Conservation (phyloP, 1,140 invertebrate genomes). For the Heliconius nattereri region DNA sequence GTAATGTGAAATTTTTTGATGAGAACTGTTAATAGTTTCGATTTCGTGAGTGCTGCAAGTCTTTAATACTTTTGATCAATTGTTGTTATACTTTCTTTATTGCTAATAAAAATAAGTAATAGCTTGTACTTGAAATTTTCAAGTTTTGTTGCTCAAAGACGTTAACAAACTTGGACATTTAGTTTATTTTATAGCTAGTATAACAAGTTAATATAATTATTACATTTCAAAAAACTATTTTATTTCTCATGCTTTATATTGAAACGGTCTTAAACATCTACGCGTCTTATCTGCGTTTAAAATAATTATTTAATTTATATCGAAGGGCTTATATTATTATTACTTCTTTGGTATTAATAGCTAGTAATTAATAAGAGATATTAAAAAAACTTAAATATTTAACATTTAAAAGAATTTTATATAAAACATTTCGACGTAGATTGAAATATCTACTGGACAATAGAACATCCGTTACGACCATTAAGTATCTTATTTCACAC, state of each 20-base stretch:
- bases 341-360: background rate
- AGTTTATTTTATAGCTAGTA: background rate
- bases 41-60: slow-evolving; percentile 37
- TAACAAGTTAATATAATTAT: slow-evolving; percentile 3
- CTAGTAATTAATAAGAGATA: background rate
- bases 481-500: slow-evolving; percentile 76
- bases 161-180: slow-evolving; percentile 3
- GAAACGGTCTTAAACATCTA: too few relatives aligned
- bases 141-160: slow-evolving; percentile 16
- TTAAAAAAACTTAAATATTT: slow-evolving; percentile 23
- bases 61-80: slow-evolving; percentile 19
- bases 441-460: slow-evolving; percentile 53
- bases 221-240: background rate
- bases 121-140: slow-evolving; percentile 20
- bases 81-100: slow-evolving; percentile 21
- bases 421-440: slow-evolving; percentile 38
- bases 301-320: background rate
- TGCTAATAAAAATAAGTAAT: slow-evolving; percentile 21
- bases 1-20: slow-evolving; percentile 54
- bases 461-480: slow-evolving; percentile 58
- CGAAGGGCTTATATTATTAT: background rate
- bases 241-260: background rate
- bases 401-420: slow-evolving; percentile 11
- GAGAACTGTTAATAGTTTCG: slow-evolving; percentile 65
- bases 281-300: background rate